These are phyloP conservation scores for Acanthisitta chloris DNA, from an alignment of 2,113 vertebrate genomes.

Conservation along the genomic window DNA sequence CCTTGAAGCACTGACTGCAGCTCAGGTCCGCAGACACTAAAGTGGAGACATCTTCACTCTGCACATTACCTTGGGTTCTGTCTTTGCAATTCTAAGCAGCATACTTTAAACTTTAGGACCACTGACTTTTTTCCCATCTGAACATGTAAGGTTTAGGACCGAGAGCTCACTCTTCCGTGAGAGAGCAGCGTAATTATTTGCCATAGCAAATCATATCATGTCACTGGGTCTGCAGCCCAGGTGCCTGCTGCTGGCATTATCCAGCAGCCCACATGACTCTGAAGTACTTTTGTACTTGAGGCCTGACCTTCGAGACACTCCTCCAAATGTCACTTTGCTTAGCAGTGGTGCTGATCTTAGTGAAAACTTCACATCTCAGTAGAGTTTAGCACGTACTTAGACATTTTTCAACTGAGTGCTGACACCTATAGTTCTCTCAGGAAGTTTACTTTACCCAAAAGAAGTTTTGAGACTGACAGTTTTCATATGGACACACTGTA, in stretches of 20 bases:
- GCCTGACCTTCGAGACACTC: slow-evolving; percentile 11
- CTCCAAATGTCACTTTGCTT: neutral
- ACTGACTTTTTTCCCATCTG: neutral
- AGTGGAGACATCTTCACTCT: neutral
- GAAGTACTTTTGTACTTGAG: neutral
- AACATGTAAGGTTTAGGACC: neutral
- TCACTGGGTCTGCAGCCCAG: neutral
- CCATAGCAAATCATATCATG: neutral
- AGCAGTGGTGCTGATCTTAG: slow-evolving; percentile 24
- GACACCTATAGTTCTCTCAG: neutral
- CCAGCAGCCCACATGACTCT: neutral
- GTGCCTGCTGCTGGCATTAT: neutral
- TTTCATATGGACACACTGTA: neutral
- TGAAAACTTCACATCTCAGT: slow-evolving; percentile 1
- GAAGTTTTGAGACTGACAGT: neutral
- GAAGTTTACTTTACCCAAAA: neutral
- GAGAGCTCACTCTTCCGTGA: neutral
- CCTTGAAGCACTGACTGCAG: neutral
- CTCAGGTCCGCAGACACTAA: neutral
- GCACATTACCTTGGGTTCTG: neutral
- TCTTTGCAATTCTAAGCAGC: neutral
- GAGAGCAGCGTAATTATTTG: neutral
- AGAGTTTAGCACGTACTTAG: slow-evolving; percentile 12
- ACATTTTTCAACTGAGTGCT: neutral
- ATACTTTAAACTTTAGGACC: neutral